A percentile compares a stretch with the other conserved stretches of the same genome.
Conservation (phyloP, 2,888 invertebrate species). For the Lasioglossum calceatum region DNA sequence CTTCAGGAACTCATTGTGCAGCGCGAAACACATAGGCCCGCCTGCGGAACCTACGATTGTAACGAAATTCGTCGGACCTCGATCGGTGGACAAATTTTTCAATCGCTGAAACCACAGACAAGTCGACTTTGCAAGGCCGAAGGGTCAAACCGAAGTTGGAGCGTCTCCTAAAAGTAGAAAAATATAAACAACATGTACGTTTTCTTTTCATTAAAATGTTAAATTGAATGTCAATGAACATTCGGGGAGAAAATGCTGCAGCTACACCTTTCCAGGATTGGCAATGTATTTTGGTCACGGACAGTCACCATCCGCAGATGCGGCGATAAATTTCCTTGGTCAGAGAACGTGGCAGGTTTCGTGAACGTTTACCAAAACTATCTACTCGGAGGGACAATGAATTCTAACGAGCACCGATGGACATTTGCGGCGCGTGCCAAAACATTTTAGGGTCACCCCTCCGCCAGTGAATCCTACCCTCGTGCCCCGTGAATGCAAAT, state of each 20-base stretch:
- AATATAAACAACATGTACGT: not conserved
- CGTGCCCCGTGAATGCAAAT: slow-evolving; percentile 22
- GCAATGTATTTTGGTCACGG: not conserved
- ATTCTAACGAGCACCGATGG: slow-evolving; percentile 72
- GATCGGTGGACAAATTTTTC: not conserved
- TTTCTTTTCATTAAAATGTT: not conserved
- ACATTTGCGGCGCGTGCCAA: slow-evolving; percentile 69
- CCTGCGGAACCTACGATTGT: slow-evolving; percentile 72
- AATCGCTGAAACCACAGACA: not conserved
- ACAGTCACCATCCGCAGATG: slow-evolving; percentile 37
- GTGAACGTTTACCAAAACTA: slow-evolving; percentile 21
- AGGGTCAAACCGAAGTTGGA: not conserved
- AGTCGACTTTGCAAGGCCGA: not conserved
- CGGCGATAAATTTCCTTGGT: slow-evolving; percentile 48
- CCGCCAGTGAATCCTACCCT: not conserved
- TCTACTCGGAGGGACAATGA: slow-evolving; percentile 69
- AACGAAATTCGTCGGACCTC: slow-evolving; percentile 70
- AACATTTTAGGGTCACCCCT: slow-evolving; percentile 62
- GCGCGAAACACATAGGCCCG: slow-evolving; percentile 58
- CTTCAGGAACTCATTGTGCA: slow-evolving; percentile 78
- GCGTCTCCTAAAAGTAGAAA: not conserved
- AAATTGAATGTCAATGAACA: not conserved
- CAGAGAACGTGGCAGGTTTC: slow-evolving; percentile 5
- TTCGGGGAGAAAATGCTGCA: not conserved
- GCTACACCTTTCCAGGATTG: not conserved